phyloP scores from a whole-genome alignment of 2,113 vertebrate genomes.

The Scortum barcoo region DNA sequence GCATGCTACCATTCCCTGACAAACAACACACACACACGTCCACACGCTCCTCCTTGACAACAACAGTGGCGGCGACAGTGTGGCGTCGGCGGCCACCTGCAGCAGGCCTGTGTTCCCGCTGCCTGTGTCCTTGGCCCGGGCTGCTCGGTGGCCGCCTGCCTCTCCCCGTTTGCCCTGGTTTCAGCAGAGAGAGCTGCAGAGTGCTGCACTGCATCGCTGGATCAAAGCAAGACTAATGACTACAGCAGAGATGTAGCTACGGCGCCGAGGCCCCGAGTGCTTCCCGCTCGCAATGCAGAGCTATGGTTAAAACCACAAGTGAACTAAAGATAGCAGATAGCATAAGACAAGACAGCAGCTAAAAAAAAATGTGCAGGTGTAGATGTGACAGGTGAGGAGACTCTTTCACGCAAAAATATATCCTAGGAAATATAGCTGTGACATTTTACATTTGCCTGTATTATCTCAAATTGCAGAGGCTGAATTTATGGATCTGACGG shows the following conservation, averaged over 20 bases:
- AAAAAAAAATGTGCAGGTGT: constrained; percentile 9
- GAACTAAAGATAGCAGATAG: constrained; percentile 57
- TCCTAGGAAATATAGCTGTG: neutral
- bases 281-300: constrained; percentile 46
- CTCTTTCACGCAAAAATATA: neutral
- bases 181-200: constrained; percentile 54
- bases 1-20: constrained; percentile 57
- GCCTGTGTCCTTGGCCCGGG: constrained; percentile 27
- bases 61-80: constrained; percentile 28
- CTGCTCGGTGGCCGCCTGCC: constrained; percentile 32
- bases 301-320: constrained; percentile 58
- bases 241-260: constrained; percentile 61
- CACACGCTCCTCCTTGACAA: constrained; percentile 46
- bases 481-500: neutral
- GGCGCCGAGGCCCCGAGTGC: constrained; percentile 49
- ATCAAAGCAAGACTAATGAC: constrained; percentile 74
- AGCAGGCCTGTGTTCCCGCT: constrained; percentile 38
- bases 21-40: constrained; percentile 55
- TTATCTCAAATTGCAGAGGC: neutral
- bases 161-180: constrained; percentile 56
- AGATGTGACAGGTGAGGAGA: constrained; percentile 12
- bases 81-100: constrained; percentile 59
- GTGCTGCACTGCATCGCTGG: constrained; percentile 62
- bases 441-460: neutral
- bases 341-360: constrained; percentile 14